These are phyloP conservation scores for Tadarida brasiliensis DNA, from an alignment of 2,797 vertebrate genomes.

Conservation along the genomic window DNA sequence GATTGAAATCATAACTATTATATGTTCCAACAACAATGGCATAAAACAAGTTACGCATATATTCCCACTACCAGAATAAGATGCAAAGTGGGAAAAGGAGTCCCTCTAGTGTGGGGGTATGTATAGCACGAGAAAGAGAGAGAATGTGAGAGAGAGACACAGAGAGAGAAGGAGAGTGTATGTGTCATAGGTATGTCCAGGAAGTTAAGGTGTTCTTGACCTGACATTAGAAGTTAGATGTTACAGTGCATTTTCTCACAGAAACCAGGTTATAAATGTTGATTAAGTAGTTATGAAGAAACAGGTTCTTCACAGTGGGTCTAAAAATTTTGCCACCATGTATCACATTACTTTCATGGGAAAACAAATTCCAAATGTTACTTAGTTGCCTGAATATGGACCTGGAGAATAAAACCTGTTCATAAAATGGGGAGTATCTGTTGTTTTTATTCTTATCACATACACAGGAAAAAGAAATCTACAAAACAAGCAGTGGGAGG, in stretches of 20 bases:
- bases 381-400: background rate
- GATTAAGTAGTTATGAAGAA: background rate
- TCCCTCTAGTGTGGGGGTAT: background rate
- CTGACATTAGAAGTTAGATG: background rate
- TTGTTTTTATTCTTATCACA: slow-evolving; percentile 20
- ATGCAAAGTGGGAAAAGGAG: background rate
- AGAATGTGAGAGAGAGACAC: too few species aligned
- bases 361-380: slow-evolving; percentile 15
- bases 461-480: background rate
- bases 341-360: background rate
- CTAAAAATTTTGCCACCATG: background rate
- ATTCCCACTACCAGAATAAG: background rate
- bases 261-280: background rate
- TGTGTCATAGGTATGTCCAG: background rate
- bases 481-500: background rate
- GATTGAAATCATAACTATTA: background rate
- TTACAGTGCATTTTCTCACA: background rate
- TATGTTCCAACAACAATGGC: background rate
- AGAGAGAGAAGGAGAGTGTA: too few species aligned
- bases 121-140: background rate
- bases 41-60: background rate
- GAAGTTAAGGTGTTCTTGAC: slow-evolving; percentile 4
- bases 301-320: background rate
- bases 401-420: slow-evolving; percentile 1
- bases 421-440: background rate